These are phyloP conservation scores for Sisyra nigra DNA, from an alignment of 2,888 invertebrate genomes.

Conservation along the genomic window DNA sequence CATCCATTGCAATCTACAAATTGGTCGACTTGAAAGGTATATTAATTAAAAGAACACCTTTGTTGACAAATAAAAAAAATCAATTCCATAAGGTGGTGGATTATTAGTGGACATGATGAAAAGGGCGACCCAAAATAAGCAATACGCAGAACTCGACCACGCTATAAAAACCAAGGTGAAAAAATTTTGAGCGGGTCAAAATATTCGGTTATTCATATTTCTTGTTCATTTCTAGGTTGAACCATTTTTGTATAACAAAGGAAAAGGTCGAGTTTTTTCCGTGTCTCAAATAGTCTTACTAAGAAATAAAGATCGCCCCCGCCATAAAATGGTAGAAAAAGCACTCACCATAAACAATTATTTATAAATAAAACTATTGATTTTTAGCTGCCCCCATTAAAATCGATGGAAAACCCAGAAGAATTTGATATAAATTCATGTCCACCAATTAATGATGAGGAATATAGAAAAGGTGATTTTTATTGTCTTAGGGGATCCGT, in stretches of 20 bases:
- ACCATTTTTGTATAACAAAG: constrained; percentile 86
- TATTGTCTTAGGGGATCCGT: no score
- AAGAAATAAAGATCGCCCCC: constrained; percentile 69
- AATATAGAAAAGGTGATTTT: constrained; percentile 26
- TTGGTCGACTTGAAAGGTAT: constrained; percentile 79
- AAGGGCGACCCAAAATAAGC: constrained; percentile 74
- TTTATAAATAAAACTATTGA: constrained; percentile 1
- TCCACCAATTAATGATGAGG: constrained; percentile 37
- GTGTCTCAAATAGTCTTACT: constrained; percentile 75
- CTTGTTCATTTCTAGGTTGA: constrained; percentile 53
- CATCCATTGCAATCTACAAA: constrained; percentile 71
- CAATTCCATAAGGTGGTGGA: constrained; percentile 53
- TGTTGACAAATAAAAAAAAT: not conserved
- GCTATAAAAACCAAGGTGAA: constrained; percentile 65
- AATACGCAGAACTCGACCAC: constrained; percentile 82
- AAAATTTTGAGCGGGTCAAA: not conserved
- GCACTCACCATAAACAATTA: not conserved
- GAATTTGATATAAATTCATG: constrained; percentile 72
- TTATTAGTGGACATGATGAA: constrained; percentile 89
- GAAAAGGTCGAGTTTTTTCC: constrained; percentile 80
- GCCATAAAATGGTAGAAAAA: constrained; percentile 51
- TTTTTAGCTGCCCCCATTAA: constrained; percentile 51
- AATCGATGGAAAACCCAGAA: constrained; percentile 68
- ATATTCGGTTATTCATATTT: not conserved
- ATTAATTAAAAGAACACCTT: no score